Evolutionary conservation across 2,888 invertebrate species (phyloP).

Genomic region (Strigamia transsilvanica): DNA sequence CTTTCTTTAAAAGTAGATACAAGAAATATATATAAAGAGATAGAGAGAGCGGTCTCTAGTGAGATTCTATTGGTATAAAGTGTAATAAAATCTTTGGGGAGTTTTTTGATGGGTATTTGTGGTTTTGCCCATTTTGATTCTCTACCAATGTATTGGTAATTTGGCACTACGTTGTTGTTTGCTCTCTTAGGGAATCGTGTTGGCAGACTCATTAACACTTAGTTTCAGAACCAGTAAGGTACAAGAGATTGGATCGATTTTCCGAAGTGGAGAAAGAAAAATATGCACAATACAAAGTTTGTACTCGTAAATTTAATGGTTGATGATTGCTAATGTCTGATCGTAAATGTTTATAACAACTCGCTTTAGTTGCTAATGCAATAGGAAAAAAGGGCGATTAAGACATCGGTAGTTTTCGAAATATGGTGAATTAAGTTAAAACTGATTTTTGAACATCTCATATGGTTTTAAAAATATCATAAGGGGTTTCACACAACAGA

Average conservation of each 20-base stretch:
- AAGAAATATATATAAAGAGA: neutral
- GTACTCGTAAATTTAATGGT: slow-evolving; percentile 14
- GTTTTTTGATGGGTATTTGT: neutral
- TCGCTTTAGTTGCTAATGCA: neutral
- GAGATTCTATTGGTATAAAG: slow-evolving; percentile 22
- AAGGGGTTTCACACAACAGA: too few relatives aligned
- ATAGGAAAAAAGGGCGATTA: neutral
- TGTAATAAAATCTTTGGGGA: slow-evolving; percentile 24
- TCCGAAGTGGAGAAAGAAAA: slow-evolving; percentile 2
- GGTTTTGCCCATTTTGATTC: slow-evolving; percentile 26
- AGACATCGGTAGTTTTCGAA: neutral
- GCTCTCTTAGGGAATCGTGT: slow-evolving; percentile 43
- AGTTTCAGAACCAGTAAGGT: slow-evolving; percentile 12
- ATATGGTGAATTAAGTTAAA: too few relatives aligned
- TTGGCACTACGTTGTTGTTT: slow-evolving; percentile 34
- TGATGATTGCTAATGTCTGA: slow-evolving; percentile 5
- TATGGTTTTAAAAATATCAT: too few relatives aligned
- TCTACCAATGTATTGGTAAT: slow-evolving; percentile 38
- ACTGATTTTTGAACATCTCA: too few relatives aligned
- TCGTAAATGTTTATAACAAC: neutral
- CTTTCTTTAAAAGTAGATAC: neutral
- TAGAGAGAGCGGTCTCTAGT: neutral
- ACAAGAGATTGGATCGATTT: slow-evolving; percentile 38
- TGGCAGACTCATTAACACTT: slow-evolving; percentile 49
- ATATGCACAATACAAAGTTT: neutral